Percentiles rank a stretch among this genome's conserved stretches.
Evolutionary conservation across 2,888 invertebrate genomes (phyloP).

Genomic region (Caenorhabditis panamensis): DNA sequence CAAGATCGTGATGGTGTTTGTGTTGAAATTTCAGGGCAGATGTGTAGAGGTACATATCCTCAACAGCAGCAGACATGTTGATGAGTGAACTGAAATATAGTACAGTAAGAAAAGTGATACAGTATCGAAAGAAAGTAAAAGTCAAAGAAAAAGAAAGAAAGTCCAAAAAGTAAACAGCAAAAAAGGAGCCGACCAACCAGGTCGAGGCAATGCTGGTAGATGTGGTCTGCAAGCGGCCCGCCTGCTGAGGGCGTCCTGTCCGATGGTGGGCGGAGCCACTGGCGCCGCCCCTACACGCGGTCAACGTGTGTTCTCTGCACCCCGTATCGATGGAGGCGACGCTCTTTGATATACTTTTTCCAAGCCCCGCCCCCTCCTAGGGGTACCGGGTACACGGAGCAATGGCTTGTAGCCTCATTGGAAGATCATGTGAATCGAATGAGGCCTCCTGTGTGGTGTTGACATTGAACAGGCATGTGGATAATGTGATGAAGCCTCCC

Average conservation of each 20-base stretch:
- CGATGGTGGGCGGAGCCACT: constrained; percentile 41
- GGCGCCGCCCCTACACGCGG: constrained; percentile 62
- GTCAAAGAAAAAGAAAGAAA: constrained; percentile 2
- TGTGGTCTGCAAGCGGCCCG: constrained; percentile 31
- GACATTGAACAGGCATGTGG: constrained; percentile 23
- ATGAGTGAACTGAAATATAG: not conserved
- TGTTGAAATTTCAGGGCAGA: constrained; percentile 26
- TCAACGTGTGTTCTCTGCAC: constrained; percentile 64
- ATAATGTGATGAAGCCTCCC: constrained; percentile 1
- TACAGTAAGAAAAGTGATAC: not conserved
- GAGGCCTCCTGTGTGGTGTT: constrained; percentile 10
- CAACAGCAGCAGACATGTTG: constrained; percentile 42
- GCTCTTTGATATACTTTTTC: constrained; percentile 43
- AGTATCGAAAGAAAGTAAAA: not conserved
- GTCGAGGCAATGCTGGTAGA: constrained; percentile 5
- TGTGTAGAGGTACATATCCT: constrained; percentile 49
- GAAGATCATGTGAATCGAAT: constrained; percentile 49
- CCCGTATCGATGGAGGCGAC: constrained; percentile 4
- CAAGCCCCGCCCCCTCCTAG: constrained; percentile 25
- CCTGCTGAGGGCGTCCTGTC: constrained; percentile 46
- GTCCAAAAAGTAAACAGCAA: constrained; percentile 2
- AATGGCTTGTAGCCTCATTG: constrained; percentile 35
- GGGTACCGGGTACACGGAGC: constrained; percentile 25
- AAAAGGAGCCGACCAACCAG: constrained; percentile 19
- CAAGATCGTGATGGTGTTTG: constrained; percentile 16